These are phyloP conservation scores for Isaurus tuberculatus DNA, from an alignment of 92 coral and sea anemone genomes.

Conservation along the genomic window DNA sequence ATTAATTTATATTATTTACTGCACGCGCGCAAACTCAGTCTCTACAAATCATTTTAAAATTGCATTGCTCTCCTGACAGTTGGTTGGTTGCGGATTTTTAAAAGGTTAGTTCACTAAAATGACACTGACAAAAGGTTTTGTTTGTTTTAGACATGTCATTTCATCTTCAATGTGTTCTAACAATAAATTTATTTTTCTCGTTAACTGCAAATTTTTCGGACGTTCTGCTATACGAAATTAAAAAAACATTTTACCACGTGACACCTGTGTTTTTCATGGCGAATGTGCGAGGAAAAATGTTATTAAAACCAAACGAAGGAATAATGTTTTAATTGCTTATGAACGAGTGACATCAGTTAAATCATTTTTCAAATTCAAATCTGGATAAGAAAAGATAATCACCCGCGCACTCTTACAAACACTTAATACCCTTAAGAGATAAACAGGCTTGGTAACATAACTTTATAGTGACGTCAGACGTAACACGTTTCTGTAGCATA, in stretches of 20 bases:
- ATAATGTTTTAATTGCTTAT: neutral
- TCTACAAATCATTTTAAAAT: neutral
- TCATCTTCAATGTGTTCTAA: conserved; percentile 29
- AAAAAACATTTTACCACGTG: neutral
- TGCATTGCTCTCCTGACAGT: neutral
- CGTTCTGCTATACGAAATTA: neutral
- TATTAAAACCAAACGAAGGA: neutral
- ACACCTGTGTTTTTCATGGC: neutral
- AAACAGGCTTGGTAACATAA: neutral
- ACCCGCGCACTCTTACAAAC: neutral
- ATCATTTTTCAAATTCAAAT: neutral
- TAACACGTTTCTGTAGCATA: neutral
- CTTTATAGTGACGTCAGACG: neutral
- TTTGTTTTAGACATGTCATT: conserved; percentile 49
- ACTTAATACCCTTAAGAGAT: neutral
- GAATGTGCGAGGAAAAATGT: neutral
- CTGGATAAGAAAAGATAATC: neutral
- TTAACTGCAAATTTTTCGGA: neutral
- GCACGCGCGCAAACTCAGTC: conserved; percentile 30
- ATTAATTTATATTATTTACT: neutral
- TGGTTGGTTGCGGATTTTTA: neutral
- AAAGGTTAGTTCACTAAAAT: neutral
- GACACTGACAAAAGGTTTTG: conserved; percentile 45
- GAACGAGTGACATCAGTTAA: neutral
- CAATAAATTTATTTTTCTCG: neutral